These are phyloP conservation scores for Lamellibrachia luymesi DNA, from an alignment of 1,140 invertebrate genomes.

Conservation along the genomic window DNA sequence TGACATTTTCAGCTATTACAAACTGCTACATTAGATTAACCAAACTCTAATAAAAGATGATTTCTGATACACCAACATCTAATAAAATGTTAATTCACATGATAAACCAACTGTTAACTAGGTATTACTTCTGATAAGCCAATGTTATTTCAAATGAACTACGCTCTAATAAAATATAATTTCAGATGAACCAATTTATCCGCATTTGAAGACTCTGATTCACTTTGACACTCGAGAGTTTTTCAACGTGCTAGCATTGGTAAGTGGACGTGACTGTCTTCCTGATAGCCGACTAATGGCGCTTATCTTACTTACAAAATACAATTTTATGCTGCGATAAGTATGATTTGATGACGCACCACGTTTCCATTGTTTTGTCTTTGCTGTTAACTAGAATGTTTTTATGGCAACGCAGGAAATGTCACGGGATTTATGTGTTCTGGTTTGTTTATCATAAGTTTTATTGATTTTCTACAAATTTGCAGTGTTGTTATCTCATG, in stretches of 20 bases:
- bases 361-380: too few relatives aligned
- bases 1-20: not conserved
- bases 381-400: too few relatives aligned
- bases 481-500: not conserved
- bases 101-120: not conserved
- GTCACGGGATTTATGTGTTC: not conserved
- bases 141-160: not conserved
- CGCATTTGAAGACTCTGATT: conserved; percentile 76
- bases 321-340: not conserved
- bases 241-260: conserved; percentile 80
- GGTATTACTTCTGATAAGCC: not conserved
- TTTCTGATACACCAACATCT: too few relatives aligned
- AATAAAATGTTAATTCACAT: too few relatives aligned
- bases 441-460: not conserved
- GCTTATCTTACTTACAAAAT: not conserved
- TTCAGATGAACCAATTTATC: conserved; percentile 71
- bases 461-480: not conserved
- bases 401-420: not conserved
- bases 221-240: conserved; percentile 87
- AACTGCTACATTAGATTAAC: too few relatives aligned
- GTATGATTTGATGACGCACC: not conserved
- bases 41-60: too few relatives aligned
- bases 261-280: conserved; percentile 33
- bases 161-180: not conserved
- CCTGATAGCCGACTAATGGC: not conserved